A percentile compares a stretch with the other conserved stretches of the same genome.
Evolutionary conservation across 2,113 vertebrate species (phyloP).

Genomic region (Chiloscyllium plagiosum): DNA sequence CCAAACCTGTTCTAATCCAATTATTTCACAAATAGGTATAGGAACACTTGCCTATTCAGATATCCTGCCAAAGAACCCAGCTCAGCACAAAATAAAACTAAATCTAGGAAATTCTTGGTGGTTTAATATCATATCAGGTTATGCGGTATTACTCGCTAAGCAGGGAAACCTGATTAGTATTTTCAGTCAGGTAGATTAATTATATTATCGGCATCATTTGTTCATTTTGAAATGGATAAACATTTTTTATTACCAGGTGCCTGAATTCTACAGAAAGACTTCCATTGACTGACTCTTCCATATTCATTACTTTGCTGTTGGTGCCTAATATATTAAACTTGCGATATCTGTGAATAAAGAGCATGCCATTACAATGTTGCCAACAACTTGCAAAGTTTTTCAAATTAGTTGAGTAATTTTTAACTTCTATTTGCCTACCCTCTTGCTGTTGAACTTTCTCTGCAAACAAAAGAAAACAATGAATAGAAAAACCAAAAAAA

Average conservation of each 20-base stretch:
- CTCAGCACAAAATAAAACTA: background rate
- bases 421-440: conserved; percentile 64
- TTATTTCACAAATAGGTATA: background rate
- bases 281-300: conserved; percentile 86
- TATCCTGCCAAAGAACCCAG: background rate
- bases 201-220: background rate
- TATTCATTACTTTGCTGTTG: conserved; percentile 91
- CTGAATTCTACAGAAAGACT: conserved; percentile 89
- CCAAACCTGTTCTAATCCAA: background rate
- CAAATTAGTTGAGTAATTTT: background rate
- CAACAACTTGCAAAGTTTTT: background rate
- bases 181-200: background rate
- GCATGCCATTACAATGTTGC: background rate
- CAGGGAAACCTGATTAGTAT: background rate
- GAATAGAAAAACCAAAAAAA: background rate
- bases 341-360: conserved; percentile 64
- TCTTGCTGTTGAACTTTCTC: conserved; percentile 83
- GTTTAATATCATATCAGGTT: background rate
- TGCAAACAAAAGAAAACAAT: conserved; percentile 51
- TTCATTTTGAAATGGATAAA: conserved; percentile 7
- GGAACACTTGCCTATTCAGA: background rate
- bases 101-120: background rate
- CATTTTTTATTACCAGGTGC: conserved; percentile 69
- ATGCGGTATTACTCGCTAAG: background rate
- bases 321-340: conserved; percentile 91